Conservation (phyloP, 30 jellyfish, hydroid and myxozoan species). For the Clytia hemisphaerica region DNA sequence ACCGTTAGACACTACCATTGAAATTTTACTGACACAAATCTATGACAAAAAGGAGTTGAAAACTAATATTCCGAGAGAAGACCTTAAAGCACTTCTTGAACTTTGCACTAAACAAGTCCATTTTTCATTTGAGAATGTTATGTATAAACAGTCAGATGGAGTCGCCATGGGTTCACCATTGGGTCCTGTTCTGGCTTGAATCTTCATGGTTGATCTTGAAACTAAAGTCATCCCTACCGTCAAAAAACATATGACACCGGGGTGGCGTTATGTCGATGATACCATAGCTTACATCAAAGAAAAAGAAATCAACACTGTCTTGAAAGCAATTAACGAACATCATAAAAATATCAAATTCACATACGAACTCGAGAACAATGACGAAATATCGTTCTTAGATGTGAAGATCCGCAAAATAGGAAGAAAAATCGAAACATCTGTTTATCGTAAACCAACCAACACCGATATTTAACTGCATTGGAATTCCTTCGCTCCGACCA, state of each 20-base stretch:
- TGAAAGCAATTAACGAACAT: neutral
- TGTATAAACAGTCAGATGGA: conserved; percentile 6
- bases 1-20: conserved; percentile 9
- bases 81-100: neutral
- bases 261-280: neutral
- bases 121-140: conserved; percentile 6
- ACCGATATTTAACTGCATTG: no score
- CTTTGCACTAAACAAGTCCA: conserved; percentile 11
- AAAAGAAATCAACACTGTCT: neutral
- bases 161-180: conserved; percentile 23
- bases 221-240: neutral
- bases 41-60: conserved; percentile 2
- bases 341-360: neutral
- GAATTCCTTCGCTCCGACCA: no score
- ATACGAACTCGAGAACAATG: neutral
- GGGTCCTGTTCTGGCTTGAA: conserved; percentile 27
- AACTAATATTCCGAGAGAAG: conserved; percentile 1
- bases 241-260: neutral
- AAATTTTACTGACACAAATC: neutral
- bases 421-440: no score
- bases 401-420: no score
- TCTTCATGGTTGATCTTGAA: neutral
- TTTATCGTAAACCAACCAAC: no score
- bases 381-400: no score
- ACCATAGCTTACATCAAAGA: neutral